These are phyloP conservation scores for Ormyrus nitidulus DNA, from an alignment of 2,888 invertebrate genomes.

Conservation along the genomic window DNA sequence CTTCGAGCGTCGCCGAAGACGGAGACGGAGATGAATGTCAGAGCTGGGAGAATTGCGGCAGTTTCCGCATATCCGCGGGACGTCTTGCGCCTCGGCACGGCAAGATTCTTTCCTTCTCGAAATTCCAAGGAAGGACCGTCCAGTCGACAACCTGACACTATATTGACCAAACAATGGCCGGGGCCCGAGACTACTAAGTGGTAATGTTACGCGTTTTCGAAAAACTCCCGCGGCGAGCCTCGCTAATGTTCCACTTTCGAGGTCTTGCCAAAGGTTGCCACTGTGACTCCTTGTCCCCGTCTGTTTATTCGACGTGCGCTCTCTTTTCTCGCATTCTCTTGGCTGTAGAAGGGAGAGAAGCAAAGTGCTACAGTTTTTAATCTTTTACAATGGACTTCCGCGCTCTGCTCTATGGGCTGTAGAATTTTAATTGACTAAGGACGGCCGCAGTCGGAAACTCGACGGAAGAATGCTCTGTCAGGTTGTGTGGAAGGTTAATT, in stretches of 20 bases:
- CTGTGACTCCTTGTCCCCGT: background rate
- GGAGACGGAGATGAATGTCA: slow-evolving; percentile 24
- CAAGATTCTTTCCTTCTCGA: slow-evolving; percentile 58
- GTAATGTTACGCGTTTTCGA: slow-evolving; percentile 68
- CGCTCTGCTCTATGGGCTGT: background rate
- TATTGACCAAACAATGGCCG: slow-evolving; percentile 66
- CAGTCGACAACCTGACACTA: slow-evolving; percentile 67
- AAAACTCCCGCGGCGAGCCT: slow-evolving; percentile 64
- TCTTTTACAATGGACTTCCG: slow-evolving; percentile 23
- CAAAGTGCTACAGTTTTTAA: slow-evolving; percentile 37
- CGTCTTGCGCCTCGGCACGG: slow-evolving; percentile 51
- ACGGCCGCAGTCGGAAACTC: background rate
- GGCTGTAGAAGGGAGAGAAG: slow-evolving; percentile 19
- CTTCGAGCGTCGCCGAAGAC: background rate
- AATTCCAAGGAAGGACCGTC: slow-evolving; percentile 60
- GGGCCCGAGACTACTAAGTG: slow-evolving; percentile 66
- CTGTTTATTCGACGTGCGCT: too few relatives aligned
- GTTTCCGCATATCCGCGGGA: slow-evolving; percentile 36
- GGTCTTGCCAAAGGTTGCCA: slow-evolving; percentile 31
- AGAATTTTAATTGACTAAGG: slow-evolving; percentile 5
- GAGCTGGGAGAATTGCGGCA: background rate
- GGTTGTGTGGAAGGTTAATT: slow-evolving; percentile 1
- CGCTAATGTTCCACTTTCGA: slow-evolving; percentile 57
- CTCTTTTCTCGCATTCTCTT: background rate
- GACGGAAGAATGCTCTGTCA: background rate